Base-by-base conservation (phyloP, 2,113 vertebrate species). In the Pluvialis apricaria region DNA sequence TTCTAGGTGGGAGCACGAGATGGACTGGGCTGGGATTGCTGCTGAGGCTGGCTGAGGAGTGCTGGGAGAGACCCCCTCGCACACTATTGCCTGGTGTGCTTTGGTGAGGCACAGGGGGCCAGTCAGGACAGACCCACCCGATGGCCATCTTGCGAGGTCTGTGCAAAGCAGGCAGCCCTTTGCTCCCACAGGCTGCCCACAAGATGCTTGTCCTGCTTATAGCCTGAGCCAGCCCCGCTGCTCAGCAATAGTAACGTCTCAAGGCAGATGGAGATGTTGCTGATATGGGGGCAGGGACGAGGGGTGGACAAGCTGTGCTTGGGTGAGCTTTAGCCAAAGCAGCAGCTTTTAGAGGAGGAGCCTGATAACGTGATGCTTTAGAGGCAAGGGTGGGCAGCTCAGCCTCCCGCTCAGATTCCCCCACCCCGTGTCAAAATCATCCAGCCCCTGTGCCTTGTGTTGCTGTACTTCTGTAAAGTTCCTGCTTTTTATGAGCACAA, bases 41-140 rank as follows among this genome's bases (percentile, higher is more conserved):
- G 15, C 45, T 16, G 15, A 7, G 17, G 40, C 19, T n/a, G 47
- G 24, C n/a, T 21, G 68, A 26, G 9, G 14, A 54, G 38, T 21
- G 54, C 49, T 11, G 31, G 17, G 13, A 68, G 24, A 40, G 4
- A 3, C 2, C n/a, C 28, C 0, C 34, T 40, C 10, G 0, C 28
- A 28, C 21, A 10, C 0, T 1, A 21, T 4, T n/a, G 29, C 24
- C n/a, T 5, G 4, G 11, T 2, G 2, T 2, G 9, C 36, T 62
- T 20, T 28, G 76, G 20, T 31, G n/a, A 29, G 24, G 20, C 29
- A 24, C 25, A 42, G 61, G 11, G 24, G 9, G 16, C 28, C 21
- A 34, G 5, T 54, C 11, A 68, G 61, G 16, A 32, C 38, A 47
- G 69, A 40, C 10, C 24, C 54, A 32, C 6, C 11, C 0, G 0